A percentile compares a stretch with the other conserved stretches of the same genome.
phyloP scores from a whole-genome alignment of 2,888 invertebrate species.

The Drosophila yooni region DNA sequence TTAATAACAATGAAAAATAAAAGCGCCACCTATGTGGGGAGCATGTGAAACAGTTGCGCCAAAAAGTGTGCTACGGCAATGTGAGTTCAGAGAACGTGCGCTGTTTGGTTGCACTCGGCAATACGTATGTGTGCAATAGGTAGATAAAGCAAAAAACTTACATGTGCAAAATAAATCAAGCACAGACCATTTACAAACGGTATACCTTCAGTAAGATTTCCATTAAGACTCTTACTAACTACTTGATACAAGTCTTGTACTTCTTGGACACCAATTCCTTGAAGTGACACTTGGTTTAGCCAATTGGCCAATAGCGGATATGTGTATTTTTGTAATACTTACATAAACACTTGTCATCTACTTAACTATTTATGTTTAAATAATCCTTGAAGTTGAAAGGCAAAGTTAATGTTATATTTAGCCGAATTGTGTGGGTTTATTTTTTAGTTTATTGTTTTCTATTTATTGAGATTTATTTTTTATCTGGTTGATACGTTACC shows the following conservation, averaged over 20 bases:
- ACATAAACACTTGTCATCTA: background rate
- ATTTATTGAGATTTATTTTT: conserved; percentile 14
- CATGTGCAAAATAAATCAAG: background rate
- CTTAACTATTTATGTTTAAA: background rate
- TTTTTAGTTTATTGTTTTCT: conserved; percentile 1
- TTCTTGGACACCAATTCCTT: background rate
- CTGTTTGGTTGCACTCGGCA: conserved; percentile 30
- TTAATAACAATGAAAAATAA: conserved; percentile 53
- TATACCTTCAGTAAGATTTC: background rate
- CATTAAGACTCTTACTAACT: background rate
- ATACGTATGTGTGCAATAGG: background rate
- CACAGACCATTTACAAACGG: background rate
- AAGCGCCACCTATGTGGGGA: conserved; percentile 45
- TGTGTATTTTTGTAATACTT: background rate
- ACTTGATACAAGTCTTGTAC: background rate
- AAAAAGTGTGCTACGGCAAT: conserved; percentile 61
- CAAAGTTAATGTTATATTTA: background rate
- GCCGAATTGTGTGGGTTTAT: background rate
- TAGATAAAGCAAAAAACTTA: background rate
- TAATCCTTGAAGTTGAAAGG: background rate
- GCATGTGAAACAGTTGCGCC: conserved; percentile 31
- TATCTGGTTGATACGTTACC: background rate
- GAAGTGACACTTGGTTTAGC: background rate
- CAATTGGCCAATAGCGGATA: background rate
- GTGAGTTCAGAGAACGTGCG: conserved; percentile 14